Evolutionary conservation across 1,140 invertebrate genomes (phyloP).

Genomic region (Lineus longissimus): DNA sequence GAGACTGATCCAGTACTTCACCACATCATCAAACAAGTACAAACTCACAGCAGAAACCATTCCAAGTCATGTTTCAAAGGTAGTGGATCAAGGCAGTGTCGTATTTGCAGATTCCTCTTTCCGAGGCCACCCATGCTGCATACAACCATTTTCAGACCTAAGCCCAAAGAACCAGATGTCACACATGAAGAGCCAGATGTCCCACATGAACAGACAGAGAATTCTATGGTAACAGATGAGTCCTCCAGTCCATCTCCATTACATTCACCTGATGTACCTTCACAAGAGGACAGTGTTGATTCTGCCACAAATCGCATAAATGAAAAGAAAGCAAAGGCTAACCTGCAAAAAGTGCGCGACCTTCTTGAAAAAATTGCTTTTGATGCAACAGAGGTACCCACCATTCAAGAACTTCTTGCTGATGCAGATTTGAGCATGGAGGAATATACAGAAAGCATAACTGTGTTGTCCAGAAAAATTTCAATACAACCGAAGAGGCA

Average conservation of each 20-base stretch:
- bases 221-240: too few relatives aligned
- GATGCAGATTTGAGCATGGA: neutral
- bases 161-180: neutral
- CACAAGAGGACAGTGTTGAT: too few relatives aligned
- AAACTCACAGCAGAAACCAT: slow-evolving; percentile 6
- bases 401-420: neutral
- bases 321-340: slow-evolving; percentile 6
- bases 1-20: neutral
- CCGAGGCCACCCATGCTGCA: neutral
- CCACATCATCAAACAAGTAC: neutral
- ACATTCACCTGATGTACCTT: too few relatives aligned
- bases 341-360: slow-evolving; percentile 8
- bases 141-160: neutral
- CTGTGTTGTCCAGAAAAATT: slow-evolving; percentile 9
- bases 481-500: slow-evolving; percentile 9
- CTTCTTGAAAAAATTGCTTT: neutral
- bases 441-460: slow-evolving; percentile 5
- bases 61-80: slow-evolving; percentile 5
- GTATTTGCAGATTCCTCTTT: neutral
- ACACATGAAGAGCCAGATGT: neutral
- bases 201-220: too few relatives aligned
- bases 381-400: neutral
- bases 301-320: too few relatives aligned
- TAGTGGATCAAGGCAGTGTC: neutral
- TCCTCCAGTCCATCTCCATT: too few relatives aligned